phyloP scores from a whole-genome alignment of 2,888 invertebrate species.

The Ennomos erosarius region DNA sequence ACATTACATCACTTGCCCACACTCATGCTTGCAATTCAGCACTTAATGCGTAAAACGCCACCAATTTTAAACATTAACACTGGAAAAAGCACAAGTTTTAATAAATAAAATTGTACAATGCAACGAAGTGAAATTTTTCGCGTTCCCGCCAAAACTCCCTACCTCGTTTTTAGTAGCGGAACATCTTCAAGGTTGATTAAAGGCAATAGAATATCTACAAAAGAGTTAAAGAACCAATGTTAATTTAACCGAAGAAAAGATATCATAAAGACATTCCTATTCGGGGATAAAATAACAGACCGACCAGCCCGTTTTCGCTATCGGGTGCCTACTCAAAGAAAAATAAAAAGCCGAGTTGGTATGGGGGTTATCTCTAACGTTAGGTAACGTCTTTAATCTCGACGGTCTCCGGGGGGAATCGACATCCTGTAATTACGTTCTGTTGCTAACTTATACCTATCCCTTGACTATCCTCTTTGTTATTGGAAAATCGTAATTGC shows the following conservation, averaged over 20 bases:
- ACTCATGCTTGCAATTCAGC: too few species aligned
- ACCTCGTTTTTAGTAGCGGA: too few species aligned
- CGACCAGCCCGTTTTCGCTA: constrained; percentile 1
- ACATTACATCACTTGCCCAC: too few species aligned
- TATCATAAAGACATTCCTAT: neutral
- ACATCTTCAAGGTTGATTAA: too few species aligned
- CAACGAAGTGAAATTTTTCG: too few species aligned
- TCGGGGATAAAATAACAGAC: constrained; percentile 6
- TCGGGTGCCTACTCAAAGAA: constrained; percentile 12
- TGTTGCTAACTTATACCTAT: constrained; percentile 24
- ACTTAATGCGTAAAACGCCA: too few species aligned
- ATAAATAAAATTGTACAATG: too few species aligned
- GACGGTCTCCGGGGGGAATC: constrained; percentile 28
- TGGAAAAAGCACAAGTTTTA: too few species aligned
- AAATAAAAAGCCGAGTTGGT: constrained; percentile 10
- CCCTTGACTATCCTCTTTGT: constrained; percentile 24
- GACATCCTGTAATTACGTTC: constrained; percentile 34
- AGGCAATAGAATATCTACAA: too few species aligned
- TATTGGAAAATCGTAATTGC: constrained; percentile 26
- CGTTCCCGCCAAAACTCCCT: too few species aligned
- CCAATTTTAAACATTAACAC: too few species aligned
- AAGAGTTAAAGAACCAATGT: neutral
- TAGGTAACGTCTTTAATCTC: constrained; percentile 32
- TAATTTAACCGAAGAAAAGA: neutral
- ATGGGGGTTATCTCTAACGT: constrained; percentile 18